Conservation (phyloP, 2,797 vertebrate species). For the Falco concolor region DNA sequence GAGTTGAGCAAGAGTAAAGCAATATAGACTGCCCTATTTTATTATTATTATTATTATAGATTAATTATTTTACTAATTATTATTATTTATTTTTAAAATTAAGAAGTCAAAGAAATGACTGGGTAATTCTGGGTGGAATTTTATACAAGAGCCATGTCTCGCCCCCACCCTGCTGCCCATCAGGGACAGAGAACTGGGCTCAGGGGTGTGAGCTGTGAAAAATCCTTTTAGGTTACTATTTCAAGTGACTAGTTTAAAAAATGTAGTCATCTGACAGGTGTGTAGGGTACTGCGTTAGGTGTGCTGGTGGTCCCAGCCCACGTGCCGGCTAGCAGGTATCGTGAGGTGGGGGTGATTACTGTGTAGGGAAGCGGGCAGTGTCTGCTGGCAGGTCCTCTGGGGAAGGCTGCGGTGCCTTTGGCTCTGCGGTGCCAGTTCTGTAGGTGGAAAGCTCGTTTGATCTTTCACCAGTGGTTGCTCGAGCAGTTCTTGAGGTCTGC, state of each 20-base stretch:
- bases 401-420: not conserved
- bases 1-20: not conserved
- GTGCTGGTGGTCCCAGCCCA: not conserved
- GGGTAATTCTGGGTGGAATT: not conserved
- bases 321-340: no score
- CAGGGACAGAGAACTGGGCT: fast-evolving
- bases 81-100: not conserved
- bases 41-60: not conserved
- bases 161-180: fast-evolving
- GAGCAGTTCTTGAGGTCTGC: not conserved
- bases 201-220: not conserved
- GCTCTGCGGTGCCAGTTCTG: not conserved
- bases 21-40: not conserved
- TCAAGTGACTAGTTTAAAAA: not conserved
- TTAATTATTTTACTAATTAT: not conserved
- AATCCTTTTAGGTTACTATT: not conserved
- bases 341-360: fast-evolving
- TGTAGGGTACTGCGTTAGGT: not conserved
- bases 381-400: not conserved
- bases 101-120: not conserved
- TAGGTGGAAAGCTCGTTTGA: not conserved
- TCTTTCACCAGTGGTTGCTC: not conserved
- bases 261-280: not conserved
- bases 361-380: not conserved
- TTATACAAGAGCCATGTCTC: not conserved